Evolutionary conservation across 35 echinoderm and acorn worm genomes (phyloP).

Genomic region (Diadema setosum): DNA sequence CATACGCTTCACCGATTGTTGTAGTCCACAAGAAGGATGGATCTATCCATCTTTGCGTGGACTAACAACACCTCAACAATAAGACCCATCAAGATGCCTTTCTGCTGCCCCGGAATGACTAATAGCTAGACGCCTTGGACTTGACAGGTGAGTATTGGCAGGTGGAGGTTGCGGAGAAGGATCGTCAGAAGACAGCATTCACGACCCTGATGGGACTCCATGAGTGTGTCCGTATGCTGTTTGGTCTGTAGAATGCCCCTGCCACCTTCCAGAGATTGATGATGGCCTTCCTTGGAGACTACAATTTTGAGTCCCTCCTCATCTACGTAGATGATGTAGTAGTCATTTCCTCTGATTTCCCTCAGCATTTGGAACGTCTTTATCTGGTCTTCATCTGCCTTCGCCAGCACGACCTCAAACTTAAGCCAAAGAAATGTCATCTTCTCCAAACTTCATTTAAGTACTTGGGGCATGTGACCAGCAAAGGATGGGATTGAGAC

Average conservation of each 20-base stretch:
- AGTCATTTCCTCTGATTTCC: constrained; percentile 25
- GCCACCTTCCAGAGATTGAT: constrained; percentile 61
- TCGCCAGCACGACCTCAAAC: constrained; percentile 32
- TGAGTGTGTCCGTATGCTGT: constrained; percentile 34
- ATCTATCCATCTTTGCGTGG: constrained; percentile 3
- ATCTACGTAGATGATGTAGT: constrained; percentile 60
- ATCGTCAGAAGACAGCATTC: constrained; percentile 38
- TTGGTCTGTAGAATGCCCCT: not conserved
- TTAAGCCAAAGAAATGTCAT: constrained; percentile 40
- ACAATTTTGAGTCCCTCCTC: constrained; percentile 5
- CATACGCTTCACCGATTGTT: not conserved
- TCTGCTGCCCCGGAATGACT: constrained; percentile 35
- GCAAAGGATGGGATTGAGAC: too few relatives aligned
- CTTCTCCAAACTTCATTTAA: constrained; percentile 40
- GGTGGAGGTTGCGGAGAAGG: constrained; percentile 30
- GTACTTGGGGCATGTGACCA: constrained; percentile 65
- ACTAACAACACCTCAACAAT: constrained; percentile 14
- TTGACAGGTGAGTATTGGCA: not conserved
- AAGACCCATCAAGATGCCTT: constrained; percentile 9
- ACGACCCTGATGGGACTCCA: constrained; percentile 16
- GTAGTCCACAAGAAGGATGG: constrained; percentile 35
- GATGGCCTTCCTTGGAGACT: constrained; percentile 42
- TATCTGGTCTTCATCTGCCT: constrained; percentile 20
- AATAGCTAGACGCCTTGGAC: constrained; percentile 21
- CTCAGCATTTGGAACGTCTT: constrained; percentile 34